A percentile compares a stretch with the other conserved stretches of the same genome.
Evolutionary conservation across 1,140 invertebrate genomes (phyloP).

Genomic region (Macrocentrus cingulum): DNA sequence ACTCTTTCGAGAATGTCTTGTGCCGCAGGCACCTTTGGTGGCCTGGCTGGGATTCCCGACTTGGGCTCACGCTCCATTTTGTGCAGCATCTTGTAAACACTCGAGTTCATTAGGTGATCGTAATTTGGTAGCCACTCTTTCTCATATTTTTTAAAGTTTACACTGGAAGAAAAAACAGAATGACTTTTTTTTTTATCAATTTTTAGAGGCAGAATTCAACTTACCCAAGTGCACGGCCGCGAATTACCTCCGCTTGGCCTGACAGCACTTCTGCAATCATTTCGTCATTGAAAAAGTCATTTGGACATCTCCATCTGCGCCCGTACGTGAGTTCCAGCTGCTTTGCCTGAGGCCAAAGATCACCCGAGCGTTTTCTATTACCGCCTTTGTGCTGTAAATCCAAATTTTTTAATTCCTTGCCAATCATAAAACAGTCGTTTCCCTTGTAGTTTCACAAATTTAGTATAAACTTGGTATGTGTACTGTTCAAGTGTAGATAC

Average conservation of each 20-base stretch:
- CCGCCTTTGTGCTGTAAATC: conserved; percentile 47
- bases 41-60: conserved; percentile 66
- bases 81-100: conserved; percentile 74
- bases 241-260: conserved; percentile 74
- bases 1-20: conserved; percentile 62
- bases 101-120: conserved; percentile 71
- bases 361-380: conserved; percentile 48
- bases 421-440: conserved; percentile 11
- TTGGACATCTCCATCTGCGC: conserved; percentile 72
- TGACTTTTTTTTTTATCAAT: conserved; percentile 1
- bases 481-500: background rate
- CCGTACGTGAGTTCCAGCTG: conserved; percentile 61
- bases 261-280: conserved; percentile 74
- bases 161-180: conserved; percentile 55
- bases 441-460: background rate
- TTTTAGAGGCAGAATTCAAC: background rate
- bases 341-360: conserved; percentile 57
- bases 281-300: conserved; percentile 78
- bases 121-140: conserved; percentile 66
- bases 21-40: conserved; percentile 67
- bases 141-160: conserved; percentile 79
- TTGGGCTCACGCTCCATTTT: conserved; percentile 68
- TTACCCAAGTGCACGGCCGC: conserved; percentile 75
- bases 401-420: conserved; percentile 16
- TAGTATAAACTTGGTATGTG: too few species aligned